Evolutionary conservation across 2,113 vertebrate species (phyloP), one percentile per base, ranked within the genome.

Genomic region (Lampris incognitus): DNA sequence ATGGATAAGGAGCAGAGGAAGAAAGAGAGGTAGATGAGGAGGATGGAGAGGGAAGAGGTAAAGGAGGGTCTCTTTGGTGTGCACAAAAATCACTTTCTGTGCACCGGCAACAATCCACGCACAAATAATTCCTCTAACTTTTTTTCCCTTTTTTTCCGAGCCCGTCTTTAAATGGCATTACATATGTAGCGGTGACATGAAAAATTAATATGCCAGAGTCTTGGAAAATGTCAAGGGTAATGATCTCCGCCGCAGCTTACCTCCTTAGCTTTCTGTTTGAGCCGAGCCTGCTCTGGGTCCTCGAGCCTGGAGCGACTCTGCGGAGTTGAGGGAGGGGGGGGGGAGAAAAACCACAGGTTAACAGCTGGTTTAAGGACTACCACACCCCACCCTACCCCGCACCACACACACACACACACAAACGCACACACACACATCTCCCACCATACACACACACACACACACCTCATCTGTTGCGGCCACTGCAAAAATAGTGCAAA

Each of bases 161-260:
- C 96, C 94, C 89, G 96, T 96, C 95, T 96, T 97, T 96, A 98
- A 97, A 97, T 97, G 96, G 95, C 94, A 95, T 96, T 96, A 97
- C 95, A 97, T 95, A 96, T 97, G 97, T 95, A 97, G 94, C 84
- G 91, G 89, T 24, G 91, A 94, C 96, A 97, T 98, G 94, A 98
- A 98, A 98, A 95, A 97, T 98, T 96, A 95, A 98, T 97, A 95
- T 83, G 83, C 87, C 74, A 81, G 89, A 96, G 95, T 95, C 95
- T 94, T 95, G 95, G 90, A 93, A 95, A 97, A 98, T 96, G 96
- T 97, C 96, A 97, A 96, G 95, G 94, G 95, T 97, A 97, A 97
- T 96, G 96, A 97, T 97, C 95, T 95, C 93, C 81, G 88, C 91
- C 87, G 91, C 91, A 85, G 94, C 96, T 95, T 95, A 97, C 96